These are phyloP conservation scores for Drosophila algonquin DNA, from an alignment of 2,888 invertebrate species.

Conservation along the genomic window DNA sequence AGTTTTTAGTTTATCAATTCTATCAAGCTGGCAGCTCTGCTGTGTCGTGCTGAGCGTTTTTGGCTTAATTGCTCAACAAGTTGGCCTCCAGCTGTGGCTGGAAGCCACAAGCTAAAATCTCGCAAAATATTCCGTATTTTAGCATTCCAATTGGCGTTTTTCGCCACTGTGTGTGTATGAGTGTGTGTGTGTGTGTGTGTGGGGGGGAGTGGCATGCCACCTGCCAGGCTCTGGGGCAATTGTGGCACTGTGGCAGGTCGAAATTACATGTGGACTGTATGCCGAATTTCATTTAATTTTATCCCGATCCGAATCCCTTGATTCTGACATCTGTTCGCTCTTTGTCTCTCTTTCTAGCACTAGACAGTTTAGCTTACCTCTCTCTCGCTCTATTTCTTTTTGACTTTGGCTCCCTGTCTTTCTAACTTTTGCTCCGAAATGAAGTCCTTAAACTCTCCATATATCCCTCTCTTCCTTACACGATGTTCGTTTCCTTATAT, in stretches of 20 bases:
- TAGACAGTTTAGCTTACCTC: no score
- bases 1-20: constrained; percentile 53
- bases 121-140: constrained; percentile 25
- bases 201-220: constrained; percentile 3
- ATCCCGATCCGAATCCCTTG: not conserved
- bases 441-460: no score
- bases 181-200: not conserved
- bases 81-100: constrained; percentile 59
- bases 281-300: not conserved
- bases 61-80: constrained; percentile 76
- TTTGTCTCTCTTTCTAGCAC: no score
- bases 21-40: constrained; percentile 47
- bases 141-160: constrained; percentile 38
- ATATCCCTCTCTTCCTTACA: no score
- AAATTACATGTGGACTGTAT: not conserved
- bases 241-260: not conserved
- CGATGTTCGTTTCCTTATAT: no score
- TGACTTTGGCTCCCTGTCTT: no score
- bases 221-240: constrained; percentile 20
- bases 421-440: no score
- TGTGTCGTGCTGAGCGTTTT: constrained; percentile 38
- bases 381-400: no score
- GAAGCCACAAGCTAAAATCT: constrained; percentile 12
- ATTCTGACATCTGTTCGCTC: not conserved
- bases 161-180: not conserved